Evolutionary conservation across 2,888 invertebrate species (phyloP), one percentile per base, ranked within the genome.

Genomic region (Imbricaverruca yamaguchii): DNA sequence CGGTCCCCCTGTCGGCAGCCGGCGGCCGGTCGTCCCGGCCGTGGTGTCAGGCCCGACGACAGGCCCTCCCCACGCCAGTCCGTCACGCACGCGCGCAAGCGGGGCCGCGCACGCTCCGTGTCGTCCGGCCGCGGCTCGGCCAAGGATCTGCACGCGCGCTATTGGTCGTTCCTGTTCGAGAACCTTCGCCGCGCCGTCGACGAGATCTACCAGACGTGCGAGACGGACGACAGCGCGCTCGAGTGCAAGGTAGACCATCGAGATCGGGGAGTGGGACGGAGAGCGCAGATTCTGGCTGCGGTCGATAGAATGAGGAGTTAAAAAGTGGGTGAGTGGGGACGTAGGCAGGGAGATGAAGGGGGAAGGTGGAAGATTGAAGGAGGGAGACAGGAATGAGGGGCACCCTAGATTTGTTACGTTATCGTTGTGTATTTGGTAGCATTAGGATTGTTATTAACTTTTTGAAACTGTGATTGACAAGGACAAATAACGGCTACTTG

Each of bases 131-230:
- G 63, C 1, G 74, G 74, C 74, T 53, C 74, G 21, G 74, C 74
- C 74, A 74, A 74, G 74, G 74, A 55, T 55, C 74, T 84, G 61
- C 80, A 83, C 67, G 84, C 83, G 21, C 81, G 97, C 67, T 97
- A 98, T 87, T 98, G 98, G 98, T 96, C 96, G 0, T 91, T 96
- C 85, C 89, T 98, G 80, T 97, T 98, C 88, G 97, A 97, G 63
- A 97, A 97, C 87, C 89, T 98, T 81, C 94, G 96, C 87, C 89
- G 96, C 84, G 94, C 97, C 65, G 94, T 96, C 78, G 96, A 96
- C 85, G 96, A 96, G 88, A 95, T 98, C 83, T 98, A 98, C 87
- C 94, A 94, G 87, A 97, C 97, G 0, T 98, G 98, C 82, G 96
- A 97, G 87, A 92, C 93, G 83, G 97, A 97, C 87, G 96, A 97